Conservation (phyloP, 2,797 vertebrate genomes). For the Masticophis lateralis region DNA sequence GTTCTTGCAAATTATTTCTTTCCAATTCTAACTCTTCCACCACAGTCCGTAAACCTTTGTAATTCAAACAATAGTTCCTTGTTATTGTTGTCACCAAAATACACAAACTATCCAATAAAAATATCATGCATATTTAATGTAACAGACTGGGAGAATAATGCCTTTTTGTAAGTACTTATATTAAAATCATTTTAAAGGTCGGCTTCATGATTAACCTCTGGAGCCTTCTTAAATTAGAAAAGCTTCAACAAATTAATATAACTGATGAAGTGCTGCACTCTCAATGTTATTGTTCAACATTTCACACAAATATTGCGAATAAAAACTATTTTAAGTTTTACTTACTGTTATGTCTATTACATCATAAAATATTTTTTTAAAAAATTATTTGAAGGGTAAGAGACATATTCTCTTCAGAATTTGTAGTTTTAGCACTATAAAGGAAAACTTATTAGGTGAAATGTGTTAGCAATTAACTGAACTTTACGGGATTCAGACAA, state of each 20-base stretch:
- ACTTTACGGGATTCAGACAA: not conserved
- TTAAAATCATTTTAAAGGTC: not conserved
- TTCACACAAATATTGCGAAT: not conserved
- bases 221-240: not conserved
- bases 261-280: not conserved
- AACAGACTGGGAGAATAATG: not conserved
- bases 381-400: not conserved
- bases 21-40: slow-evolving; percentile 90
- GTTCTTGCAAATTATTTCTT: slow-evolving; percentile 90
- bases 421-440: not conserved
- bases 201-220: not conserved
- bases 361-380: not conserved
- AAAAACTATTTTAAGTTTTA: not conserved
- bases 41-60: slow-evolving; percentile 81
- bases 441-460: not conserved
- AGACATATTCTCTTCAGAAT: not conserved
- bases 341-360: not conserved
- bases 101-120: not conserved
- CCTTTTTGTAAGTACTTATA: not conserved
- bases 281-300: not conserved
- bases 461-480: not conserved
- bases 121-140: not conserved
- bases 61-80: slow-evolving; percentile 33
- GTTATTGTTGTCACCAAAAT: not conserved
- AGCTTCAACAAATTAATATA: not conserved